These are phyloP conservation scores for Acrocephalus scirpaceus DNA, from an alignment of 2,797 vertebrate genomes.

Conservation along the genomic window DNA sequence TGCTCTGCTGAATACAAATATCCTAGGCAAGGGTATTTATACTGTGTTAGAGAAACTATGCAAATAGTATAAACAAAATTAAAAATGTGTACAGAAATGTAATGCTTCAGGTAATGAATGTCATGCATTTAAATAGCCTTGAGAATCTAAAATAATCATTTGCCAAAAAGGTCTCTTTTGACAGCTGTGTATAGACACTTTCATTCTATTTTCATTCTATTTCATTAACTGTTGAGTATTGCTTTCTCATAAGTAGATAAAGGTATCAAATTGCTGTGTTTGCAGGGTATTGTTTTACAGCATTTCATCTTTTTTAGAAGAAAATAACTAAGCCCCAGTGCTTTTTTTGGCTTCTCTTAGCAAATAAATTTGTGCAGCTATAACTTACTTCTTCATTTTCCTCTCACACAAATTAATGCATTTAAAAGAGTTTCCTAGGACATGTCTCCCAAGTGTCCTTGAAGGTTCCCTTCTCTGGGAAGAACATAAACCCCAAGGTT, in stretches of 20 bases:
- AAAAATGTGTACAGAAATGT: not conserved
- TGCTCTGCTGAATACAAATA: not conserved
- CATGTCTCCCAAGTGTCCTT: not conserved
- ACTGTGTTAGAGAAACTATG: not conserved
- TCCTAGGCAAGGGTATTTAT: not conserved
- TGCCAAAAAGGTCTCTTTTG: not conserved
- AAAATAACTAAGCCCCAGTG: not conserved
- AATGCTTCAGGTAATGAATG: not conserved
- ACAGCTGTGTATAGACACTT: not conserved
- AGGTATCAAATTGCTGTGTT: not conserved
- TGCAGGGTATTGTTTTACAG: not conserved
- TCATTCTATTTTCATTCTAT: not conserved
- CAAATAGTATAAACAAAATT: not conserved
- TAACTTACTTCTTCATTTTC: not conserved
- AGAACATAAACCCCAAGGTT: not conserved
- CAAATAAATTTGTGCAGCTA: not conserved
- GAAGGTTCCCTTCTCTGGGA: not conserved
- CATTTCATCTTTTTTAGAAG: not conserved
- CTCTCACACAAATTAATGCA: not conserved
- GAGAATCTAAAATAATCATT: not conserved
- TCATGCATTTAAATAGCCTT: not conserved
- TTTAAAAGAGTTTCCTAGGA: not conserved
- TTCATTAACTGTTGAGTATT: not conserved
- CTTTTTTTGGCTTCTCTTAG: not conserved
- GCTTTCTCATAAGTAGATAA: not conserved